Conservation (phyloP, 2,888 invertebrate species). For the Tipula vernalis region DNA sequence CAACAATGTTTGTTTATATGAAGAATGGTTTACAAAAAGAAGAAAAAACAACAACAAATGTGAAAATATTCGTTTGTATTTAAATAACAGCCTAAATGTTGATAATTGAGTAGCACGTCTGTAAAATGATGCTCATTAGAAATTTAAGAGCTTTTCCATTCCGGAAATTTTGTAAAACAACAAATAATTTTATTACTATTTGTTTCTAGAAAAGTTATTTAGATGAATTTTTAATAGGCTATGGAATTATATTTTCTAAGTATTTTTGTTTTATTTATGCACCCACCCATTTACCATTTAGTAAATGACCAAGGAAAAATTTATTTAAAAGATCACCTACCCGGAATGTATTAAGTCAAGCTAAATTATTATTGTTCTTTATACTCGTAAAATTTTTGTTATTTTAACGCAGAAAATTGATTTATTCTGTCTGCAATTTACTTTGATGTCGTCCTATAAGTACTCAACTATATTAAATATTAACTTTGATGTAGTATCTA, state of each 20-base stretch:
- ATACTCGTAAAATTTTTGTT: background rate
- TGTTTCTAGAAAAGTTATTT: background rate
- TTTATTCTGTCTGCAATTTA: background rate
- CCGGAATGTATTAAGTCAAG: background rate
- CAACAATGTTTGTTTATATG: no score
- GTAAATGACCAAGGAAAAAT: background rate
- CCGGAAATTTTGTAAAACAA: background rate
- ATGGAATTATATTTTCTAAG: background rate
- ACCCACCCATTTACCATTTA: background rate
- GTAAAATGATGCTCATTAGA: background rate
- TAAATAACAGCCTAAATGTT: background rate
- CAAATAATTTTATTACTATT: background rate
- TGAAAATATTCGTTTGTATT: background rate
- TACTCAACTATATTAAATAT: background rate
- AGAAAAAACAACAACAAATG: background rate
- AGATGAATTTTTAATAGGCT: background rate
- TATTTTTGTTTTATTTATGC: background rate
- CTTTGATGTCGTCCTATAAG: background rate
- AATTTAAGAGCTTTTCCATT: background rate
- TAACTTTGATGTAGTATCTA: background rate
- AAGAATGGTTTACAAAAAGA: no score
- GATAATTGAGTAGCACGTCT: background rate
- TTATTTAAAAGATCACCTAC: background rate
- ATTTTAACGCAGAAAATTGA: background rate
- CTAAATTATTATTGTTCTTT: background rate